Base-by-base conservation (phyloP, 1,140 invertebrate genomes). In the Pogonus chalceus region DNA sequence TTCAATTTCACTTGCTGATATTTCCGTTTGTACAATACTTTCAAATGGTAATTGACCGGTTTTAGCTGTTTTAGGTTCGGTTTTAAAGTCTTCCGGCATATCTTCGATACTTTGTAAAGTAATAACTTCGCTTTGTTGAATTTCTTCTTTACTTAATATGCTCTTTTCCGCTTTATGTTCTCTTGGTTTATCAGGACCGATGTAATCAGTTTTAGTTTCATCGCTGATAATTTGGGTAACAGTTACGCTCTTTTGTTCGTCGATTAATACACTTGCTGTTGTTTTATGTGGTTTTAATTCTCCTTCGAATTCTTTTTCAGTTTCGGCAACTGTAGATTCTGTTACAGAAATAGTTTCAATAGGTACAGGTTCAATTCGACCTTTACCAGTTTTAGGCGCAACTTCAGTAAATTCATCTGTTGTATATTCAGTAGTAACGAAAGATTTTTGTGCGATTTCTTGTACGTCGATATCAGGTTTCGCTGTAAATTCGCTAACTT, bases 281-380 rank as follows among this genome's bases (percentile, higher is more conserved):
- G 65, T 59, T 9, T 60, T 53, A 14, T 60, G 52, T 2, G 71
- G 67, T 56, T 66, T 65, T 26, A 66, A 65, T 48, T 66, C 66
- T 20, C 52, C 62, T 54, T 63, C 58, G 51, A 73, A 71, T 14
- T 58, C 35, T 46, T 61, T 60, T 61, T 77, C 76, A 51, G 60
- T 66, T 58, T 79, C 76, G 23, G 69, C 64, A 22, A 61, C 53
- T 14, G 70, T 66, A 20, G 65, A 62, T 62, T 76, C 65, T 22
- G 64, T 66, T 7, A 76, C 58, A 16, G 66, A 39, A 3, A 74
- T 24, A 52, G 70, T 66, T 51, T 63, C 56, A 21, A 59, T 55
- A 9, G 63, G 54, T 55, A 65, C 61, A 49, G 65, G 63, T 35
- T 53, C 60, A 22, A 58, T 1, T n/a, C 43, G 37, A 24, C 68